Conservation (phyloP, 2,888 invertebrate genomes). For the Lepeophtheirus nordmannii region DNA sequence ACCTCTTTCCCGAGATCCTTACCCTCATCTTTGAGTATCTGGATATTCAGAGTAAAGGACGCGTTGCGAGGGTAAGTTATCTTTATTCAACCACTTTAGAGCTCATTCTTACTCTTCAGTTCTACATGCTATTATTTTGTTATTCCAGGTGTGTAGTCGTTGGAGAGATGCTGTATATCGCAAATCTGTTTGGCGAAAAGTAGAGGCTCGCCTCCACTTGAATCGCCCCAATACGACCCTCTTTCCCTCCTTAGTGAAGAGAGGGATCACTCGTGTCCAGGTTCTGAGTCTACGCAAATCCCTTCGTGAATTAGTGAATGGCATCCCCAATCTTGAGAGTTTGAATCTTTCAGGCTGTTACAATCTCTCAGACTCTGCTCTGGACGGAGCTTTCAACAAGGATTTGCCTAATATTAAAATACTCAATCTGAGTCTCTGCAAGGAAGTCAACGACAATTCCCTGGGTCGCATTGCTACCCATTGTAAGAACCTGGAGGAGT, state of each 20-base stretch:
- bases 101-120: neutral
- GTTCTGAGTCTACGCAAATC: constrained; percentile 67
- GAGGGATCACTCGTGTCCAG: constrained; percentile 76
- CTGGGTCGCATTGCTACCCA: constrained; percentile 43
- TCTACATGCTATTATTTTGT: neutral
- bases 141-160: constrained; percentile 39
- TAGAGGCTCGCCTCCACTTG: constrained; percentile 76
- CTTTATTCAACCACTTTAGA: neutral
- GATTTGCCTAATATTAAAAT: constrained; percentile 59
- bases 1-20: constrained; percentile 73
- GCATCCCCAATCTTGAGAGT: constrained; percentile 68
- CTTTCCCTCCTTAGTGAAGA: constrained; percentile 64
- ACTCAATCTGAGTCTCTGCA: constrained; percentile 76
- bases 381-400: constrained; percentile 62
- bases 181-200: constrained; percentile 82
- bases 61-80: constrained; percentile 71
- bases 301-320: constrained; percentile 65
- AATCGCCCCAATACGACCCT: constrained; percentile 60
- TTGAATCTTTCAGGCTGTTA: constrained; percentile 83
- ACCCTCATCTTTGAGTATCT: constrained; percentile 79
- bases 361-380: constrained; percentile 70
- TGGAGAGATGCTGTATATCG: constrained; percentile 88
- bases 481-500: constrained; percentile 53
- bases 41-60: constrained; percentile 70
- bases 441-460: constrained; percentile 83